Evolutionary conservation across 2,888 invertebrate species (phyloP).

Genomic region (Cerastoderma edule): DNA sequence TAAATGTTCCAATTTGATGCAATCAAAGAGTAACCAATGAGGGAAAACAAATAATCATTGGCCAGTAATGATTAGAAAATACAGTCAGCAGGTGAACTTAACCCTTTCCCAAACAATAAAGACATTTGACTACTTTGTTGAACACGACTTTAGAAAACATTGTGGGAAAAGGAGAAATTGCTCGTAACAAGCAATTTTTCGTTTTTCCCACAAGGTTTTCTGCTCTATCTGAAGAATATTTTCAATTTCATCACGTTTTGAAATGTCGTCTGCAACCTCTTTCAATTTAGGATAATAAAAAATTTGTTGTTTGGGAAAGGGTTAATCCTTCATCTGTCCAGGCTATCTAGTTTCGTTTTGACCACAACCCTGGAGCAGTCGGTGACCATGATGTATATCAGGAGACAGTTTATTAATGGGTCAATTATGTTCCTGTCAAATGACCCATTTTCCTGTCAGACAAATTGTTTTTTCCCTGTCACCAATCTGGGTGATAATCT

Average conservation of each 20-base stretch:
- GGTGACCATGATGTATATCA: not conserved
- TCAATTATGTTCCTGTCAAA: slow-evolving; percentile 22
- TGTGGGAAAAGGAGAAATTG: slow-evolving; percentile 4
- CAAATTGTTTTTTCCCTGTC: not conserved
- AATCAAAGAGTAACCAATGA: too few relatives aligned
- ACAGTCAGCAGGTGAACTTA: too few relatives aligned
- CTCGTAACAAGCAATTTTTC: not conserved
- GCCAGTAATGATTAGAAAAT: too few relatives aligned
- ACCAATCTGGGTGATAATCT: slow-evolving; percentile 10
- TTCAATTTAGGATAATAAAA: not conserved
- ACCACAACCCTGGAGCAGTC: not conserved
- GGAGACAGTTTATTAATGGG: slow-evolving; percentile 22
- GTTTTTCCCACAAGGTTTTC: slow-evolving; percentile 4
- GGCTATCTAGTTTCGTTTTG: not conserved
- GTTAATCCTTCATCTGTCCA: not conserved
- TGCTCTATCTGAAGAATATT: too few relatives aligned
- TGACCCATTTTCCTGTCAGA: slow-evolving; percentile 15
- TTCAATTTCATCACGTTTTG: not conserved
- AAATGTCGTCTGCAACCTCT: not conserved
- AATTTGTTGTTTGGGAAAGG: not conserved
- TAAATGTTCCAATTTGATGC: too few relatives aligned
- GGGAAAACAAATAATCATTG: too few relatives aligned
- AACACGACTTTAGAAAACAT: slow-evolving; percentile 3
- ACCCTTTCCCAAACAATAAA: too few relatives aligned
- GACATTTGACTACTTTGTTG: too few relatives aligned